A percentile compares a stretch with the other conserved stretches of the same genome.
Conservation (phyloP, 2,113 vertebrate species). For the Campylomormyrus tamandua region DNA sequence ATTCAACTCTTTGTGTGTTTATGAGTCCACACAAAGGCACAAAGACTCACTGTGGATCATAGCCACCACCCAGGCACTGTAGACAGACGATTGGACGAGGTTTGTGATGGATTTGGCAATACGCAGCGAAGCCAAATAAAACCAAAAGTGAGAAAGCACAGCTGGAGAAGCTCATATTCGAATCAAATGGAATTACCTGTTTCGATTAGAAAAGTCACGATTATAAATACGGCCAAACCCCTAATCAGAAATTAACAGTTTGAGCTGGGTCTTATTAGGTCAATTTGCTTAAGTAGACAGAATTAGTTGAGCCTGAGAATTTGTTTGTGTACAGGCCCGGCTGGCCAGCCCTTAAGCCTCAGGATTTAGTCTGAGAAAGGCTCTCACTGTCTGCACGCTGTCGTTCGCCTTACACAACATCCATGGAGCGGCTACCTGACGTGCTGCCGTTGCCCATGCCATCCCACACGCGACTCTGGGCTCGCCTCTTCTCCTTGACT, state of each 20-base stretch:
- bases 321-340: conserved; percentile 20
- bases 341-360: conserved; percentile 44
- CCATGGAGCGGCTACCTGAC: background rate
- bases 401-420: background rate
- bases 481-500: background rate
- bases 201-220: conserved; percentile 34
- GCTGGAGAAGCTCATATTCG: background rate
- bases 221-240: conserved; percentile 37
- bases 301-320: conserved; percentile 44
- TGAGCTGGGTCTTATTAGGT: conserved; percentile 48
- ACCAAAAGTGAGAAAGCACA: background rate
- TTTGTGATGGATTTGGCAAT: background rate
- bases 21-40: background rate
- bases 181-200: conserved; percentile 33
- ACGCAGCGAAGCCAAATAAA: background rate
- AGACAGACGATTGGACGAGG: background rate
- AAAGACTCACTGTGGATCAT: conserved; percentile 1
- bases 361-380: conserved; percentile 46
- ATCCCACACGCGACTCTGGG: background rate
- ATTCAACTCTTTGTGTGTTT: conserved; percentile 5
- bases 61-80: conserved; percentile 6
- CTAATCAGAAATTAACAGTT: conserved; percentile 37
- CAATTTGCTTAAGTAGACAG: conserved; percentile 47
- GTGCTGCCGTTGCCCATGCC: background rate
- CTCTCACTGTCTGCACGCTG: conserved; percentile 38